These are phyloP conservation scores for Dryobotodes eremita DNA, from an alignment of 2,888 invertebrate genomes.

Conservation along the genomic window DNA sequence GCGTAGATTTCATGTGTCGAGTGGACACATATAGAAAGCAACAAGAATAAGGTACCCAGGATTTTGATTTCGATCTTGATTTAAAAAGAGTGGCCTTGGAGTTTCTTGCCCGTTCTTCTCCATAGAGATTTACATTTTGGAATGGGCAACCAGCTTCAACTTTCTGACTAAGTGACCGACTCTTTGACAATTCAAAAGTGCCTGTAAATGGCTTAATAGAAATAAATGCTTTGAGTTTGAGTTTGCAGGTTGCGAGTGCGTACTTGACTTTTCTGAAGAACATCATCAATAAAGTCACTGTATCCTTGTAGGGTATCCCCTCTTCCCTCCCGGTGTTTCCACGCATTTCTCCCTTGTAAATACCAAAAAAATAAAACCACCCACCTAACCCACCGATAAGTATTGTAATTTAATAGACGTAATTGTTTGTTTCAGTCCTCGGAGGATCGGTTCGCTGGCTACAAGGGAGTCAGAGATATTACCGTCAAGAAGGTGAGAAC, in stretches of 20 bases:
- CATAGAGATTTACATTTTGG: no score
- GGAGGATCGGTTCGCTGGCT: constrained; percentile 93
- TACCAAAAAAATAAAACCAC: neutral
- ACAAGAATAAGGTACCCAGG: no score
- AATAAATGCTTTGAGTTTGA: no score
- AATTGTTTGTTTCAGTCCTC: constrained; percentile 90
- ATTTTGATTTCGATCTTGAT: no score
- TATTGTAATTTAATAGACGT: neutral
- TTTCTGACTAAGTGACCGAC: no score
- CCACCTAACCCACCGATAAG: neutral
- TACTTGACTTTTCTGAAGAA: neutral
- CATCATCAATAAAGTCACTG: neutral
- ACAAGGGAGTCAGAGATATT: constrained; percentile 95
- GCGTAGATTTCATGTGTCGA: neutral
- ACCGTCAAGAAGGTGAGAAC: constrained; percentile 95
- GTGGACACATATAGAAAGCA: no score
- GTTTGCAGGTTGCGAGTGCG: neutral
- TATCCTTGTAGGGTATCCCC: neutral
- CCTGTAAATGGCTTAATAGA: no score
- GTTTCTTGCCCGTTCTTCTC: no score
- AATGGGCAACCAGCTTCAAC: no score
- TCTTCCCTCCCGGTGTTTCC: neutral
- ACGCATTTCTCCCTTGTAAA: neutral
- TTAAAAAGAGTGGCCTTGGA: no score
- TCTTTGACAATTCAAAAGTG: no score